Percentiles rank a stretch among this genome's conserved stretches.
These are phyloP conservation scores for Phalacrocorax carbo DNA, from an alignment of 2,113 vertebrate species.

Conservation along the genomic window DNA sequence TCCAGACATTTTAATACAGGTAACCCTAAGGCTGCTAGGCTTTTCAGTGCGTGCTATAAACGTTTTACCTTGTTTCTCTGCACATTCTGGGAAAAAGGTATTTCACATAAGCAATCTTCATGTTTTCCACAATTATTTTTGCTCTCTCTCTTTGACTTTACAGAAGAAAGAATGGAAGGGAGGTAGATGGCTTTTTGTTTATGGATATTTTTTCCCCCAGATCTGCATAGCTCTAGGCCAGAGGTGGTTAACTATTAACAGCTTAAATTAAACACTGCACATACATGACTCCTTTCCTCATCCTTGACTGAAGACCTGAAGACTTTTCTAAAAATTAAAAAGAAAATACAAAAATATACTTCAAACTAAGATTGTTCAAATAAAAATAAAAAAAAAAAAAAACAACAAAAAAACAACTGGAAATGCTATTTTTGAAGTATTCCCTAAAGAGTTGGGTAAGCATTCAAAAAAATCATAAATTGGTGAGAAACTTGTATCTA, in stretches of 20 bases:
- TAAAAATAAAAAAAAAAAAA: not conserved
- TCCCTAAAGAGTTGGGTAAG: not conserved
- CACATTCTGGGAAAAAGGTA: not conserved
- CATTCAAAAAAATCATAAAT: not conserved
- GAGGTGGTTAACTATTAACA: slow-evolving; percentile 17
- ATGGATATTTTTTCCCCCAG: not conserved
- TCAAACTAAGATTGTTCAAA: not conserved
- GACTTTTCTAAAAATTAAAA: not conserved
- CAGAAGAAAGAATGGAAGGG: not conserved
- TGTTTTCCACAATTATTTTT: not conserved
- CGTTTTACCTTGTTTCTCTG: not conserved
- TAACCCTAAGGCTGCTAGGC: not conserved
- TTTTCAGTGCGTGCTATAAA: not conserved
- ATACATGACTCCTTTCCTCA: not conserved
- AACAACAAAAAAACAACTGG: not conserved
- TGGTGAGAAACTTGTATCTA: not conserved
- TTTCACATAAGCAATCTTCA: not conserved
- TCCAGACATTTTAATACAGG: not conserved
- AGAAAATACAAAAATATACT: not conserved
- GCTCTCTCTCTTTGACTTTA: not conserved
- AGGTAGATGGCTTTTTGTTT: not conserved
- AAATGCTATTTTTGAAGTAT: not conserved
- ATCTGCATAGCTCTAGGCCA: not conserved
- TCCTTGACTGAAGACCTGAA: not conserved
- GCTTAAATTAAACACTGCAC: slow-evolving; percentile 50